These are phyloP conservation scores for Hypanus sabinus DNA, from an alignment of 2,113 vertebrate species.

Conservation along the genomic window DNA sequence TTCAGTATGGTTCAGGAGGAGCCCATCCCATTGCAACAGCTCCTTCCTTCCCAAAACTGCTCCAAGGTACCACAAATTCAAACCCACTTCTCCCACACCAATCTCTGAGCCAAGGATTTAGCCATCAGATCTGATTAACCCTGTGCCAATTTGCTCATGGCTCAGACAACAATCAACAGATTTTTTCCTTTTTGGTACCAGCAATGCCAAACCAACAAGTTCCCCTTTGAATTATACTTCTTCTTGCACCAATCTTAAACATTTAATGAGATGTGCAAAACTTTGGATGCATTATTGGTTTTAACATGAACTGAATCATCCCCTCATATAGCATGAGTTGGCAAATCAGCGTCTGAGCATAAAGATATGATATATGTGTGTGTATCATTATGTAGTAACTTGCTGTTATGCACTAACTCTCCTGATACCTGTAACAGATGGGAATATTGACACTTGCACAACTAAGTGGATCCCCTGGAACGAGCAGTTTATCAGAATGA, in stretches of 20 bases:
- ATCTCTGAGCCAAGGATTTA: too few species aligned
- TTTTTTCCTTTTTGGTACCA: background rate
- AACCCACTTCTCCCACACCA: too few species aligned
- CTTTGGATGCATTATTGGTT: background rate
- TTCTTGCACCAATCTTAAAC: conserved; percentile 3
- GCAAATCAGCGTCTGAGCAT: background rate
- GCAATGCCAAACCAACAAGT: background rate
- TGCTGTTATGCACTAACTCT: too few species aligned
- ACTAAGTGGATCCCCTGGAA: background rate
- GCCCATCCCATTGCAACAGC: too few species aligned
- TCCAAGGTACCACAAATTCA: too few species aligned
- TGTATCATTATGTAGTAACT: background rate
- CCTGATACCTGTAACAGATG: background rate
- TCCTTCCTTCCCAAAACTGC: too few species aligned
- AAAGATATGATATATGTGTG: background rate
- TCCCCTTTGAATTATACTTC: background rate
- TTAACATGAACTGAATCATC: background rate
- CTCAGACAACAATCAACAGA: too few species aligned
- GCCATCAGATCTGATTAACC: too few species aligned
- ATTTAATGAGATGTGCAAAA: background rate
- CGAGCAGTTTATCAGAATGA: background rate
- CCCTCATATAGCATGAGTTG: background rate
- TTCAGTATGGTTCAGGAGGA: too few species aligned
- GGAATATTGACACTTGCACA: background rate
- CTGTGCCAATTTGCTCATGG: too few species aligned